Evolutionary conservation across 2,797 vertebrate genomes (phyloP).

Genomic region (Dipus sagitta): DNA sequence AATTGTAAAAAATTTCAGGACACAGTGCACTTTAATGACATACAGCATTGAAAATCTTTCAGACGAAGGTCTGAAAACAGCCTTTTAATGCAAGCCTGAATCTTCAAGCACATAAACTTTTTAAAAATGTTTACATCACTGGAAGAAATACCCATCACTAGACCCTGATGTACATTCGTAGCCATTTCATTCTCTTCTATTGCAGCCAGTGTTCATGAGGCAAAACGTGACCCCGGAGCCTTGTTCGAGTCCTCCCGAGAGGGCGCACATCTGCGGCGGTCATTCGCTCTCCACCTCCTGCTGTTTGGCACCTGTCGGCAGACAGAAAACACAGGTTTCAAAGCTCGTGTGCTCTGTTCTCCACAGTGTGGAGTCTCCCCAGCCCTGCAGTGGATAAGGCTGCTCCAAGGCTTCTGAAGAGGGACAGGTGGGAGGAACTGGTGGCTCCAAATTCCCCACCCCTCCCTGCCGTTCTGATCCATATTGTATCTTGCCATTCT

Average conservation of each 20-base stretch:
- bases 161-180: conserved; percentile 85
- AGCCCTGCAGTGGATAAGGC: rapidly evolving
- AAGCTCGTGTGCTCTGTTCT: background rate
- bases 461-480: background rate
- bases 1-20: conserved; percentile 83
- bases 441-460: rapidly evolving
- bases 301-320: conserved; percentile 88
- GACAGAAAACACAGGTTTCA: conserved; percentile 41
- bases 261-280: conserved; percentile 75
- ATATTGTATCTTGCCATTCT: background rate
- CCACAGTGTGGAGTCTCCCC: rapidly evolving
- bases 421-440: background rate
- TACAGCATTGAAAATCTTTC: conserved; percentile 87
- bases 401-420: background rate
- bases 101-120: conserved; percentile 83
- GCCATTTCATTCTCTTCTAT: conserved; percentile 81
- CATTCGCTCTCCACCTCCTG: conserved; percentile 90
- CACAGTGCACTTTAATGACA: conserved; percentile 88
- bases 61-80: conserved; percentile 84
- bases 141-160: conserved; percentile 84
- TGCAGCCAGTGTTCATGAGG: conserved; percentile 86
- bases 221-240: conserved; percentile 87
- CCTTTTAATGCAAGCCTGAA: conserved; percentile 86
- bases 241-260: conserved; percentile 86
- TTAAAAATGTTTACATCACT: conserved; percentile 81